Evolutionary conservation across 2,797 vertebrate genomes (phyloP).

Genomic region (Manis pentadactyla): DNA sequence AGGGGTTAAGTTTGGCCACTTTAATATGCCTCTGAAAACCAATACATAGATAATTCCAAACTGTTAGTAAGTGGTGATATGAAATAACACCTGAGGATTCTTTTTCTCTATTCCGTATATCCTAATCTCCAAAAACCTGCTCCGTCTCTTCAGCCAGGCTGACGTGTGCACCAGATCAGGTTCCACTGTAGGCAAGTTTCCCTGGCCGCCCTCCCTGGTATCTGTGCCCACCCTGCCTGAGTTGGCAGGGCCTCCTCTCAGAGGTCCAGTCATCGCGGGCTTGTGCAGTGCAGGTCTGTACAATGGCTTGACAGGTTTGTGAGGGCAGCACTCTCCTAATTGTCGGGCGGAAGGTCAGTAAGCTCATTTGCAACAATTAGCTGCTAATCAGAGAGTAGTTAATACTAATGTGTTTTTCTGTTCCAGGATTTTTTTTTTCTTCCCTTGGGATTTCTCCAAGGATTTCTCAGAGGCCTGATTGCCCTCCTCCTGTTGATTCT

Average conservation of each 20-base stretch:
- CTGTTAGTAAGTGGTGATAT: not conserved
- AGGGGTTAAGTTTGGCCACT: not conserved
- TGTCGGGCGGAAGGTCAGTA: conserved; percentile 6
- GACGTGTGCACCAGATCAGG: not conserved
- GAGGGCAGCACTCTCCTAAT: not conserved
- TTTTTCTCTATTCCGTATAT: not conserved
- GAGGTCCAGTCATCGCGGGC: not conserved
- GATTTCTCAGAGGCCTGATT: conserved; percentile 31
- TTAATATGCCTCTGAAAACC: not conserved
- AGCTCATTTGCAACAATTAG: conserved; percentile 70
- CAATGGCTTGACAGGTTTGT: not conserved
- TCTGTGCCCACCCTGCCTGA: not conserved
- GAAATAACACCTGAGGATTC: not conserved
- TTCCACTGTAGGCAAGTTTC: not conserved
- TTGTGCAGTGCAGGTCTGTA: not conserved
- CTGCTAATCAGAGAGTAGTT: conserved; percentile 59
- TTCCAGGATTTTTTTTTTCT: not conserved
- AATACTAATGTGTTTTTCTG: conserved; percentile 54
- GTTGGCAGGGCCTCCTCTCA: not conserved
- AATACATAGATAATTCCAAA: not conserved
- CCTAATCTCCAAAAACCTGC: not conserved
- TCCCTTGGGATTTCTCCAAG: conserved; percentile 35
- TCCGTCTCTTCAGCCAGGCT: not conserved
- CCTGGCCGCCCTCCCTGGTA: too few species aligned
- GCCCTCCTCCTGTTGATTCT: not conserved